Evolutionary conservation across 2,113 vertebrate genomes (phyloP).

Genomic region (Tetrax tetrax): DNA sequence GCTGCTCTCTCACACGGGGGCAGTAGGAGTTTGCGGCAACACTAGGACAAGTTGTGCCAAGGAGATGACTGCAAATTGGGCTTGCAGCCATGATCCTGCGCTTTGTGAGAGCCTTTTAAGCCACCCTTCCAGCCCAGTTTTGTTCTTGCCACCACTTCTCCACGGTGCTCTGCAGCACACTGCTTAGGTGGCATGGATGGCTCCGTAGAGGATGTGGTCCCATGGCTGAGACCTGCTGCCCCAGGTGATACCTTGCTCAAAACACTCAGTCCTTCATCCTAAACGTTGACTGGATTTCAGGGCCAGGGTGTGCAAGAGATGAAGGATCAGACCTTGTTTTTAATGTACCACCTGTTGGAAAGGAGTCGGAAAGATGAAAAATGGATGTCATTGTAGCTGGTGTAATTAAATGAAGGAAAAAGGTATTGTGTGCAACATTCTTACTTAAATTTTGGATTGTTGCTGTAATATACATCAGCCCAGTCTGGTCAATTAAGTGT

Average conservation of each 20-base stretch:
- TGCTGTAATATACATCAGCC: background rate
- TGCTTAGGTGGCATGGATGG: accelerated
- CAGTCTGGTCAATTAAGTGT: background rate
- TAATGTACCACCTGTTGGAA: background rate
- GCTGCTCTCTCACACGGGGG: accelerated
- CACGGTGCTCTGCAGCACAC: background rate
- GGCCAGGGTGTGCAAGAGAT: background rate
- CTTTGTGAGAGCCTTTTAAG: background rate
- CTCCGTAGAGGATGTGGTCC: background rate
- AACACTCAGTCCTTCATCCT: background rate
- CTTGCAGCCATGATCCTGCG: background rate
- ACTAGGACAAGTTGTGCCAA: background rate
- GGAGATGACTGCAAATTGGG: background rate
- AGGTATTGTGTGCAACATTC: background rate
- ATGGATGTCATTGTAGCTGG: background rate
- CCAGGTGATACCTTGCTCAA: accelerated
- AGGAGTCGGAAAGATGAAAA: background rate
- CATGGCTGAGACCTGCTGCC: background rate
- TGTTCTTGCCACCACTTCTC: accelerated
- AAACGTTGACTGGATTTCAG: background rate
- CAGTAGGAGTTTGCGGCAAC: background rate
- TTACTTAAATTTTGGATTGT: background rate
- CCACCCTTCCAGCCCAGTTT: background rate
- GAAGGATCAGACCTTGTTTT: background rate
- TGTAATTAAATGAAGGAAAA: background rate